Evolutionary conservation across 1,140 invertebrate species (phyloP).

Genomic region (Aricia agestis): DNA sequence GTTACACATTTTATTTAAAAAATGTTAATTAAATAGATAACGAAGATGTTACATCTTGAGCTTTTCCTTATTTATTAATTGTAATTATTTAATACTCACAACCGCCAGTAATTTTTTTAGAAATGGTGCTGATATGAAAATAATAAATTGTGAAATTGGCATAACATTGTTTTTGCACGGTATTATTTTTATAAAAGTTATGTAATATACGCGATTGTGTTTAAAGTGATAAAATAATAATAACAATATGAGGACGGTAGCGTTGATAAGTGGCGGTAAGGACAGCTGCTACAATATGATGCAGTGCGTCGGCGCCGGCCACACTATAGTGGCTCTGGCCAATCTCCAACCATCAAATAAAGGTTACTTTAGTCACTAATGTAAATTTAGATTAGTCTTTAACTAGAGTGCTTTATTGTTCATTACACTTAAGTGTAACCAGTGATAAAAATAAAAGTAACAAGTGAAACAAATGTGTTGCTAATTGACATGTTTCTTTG

Average conservation of each 20-base stretch:
- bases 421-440: background rate
- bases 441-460: constrained; percentile 1
- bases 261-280: constrained; percentile 97
- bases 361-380: constrained; percentile 77
- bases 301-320: constrained; percentile 96
- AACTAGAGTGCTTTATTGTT: constrained; percentile 6
- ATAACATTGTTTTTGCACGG: constrained; percentile 52
- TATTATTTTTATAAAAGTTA: constrained; percentile 65
- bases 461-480: background rate
- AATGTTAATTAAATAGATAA: constrained; percentile 45
- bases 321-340: constrained; percentile 96
- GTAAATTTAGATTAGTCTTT: constrained; percentile 36
- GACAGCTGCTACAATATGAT: constrained; percentile 99
- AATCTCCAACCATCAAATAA: constrained; percentile 93
- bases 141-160: constrained; percentile 52
- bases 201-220: constrained; percentile 59
- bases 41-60: constrained; percentile 41
- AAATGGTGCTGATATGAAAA: constrained; percentile 51
- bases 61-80: constrained; percentile 22
- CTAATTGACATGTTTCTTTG: background rate
- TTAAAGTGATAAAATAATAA: constrained; percentile 40
- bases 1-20: constrained; percentile 9
- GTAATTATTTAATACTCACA: background rate
- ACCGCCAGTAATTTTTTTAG: constrained; percentile 15
- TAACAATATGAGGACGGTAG: constrained; percentile 89